These are phyloP conservation scores for Papilio demoleus DNA, from an alignment of 2,888 invertebrate species.

Conservation along the genomic window DNA sequence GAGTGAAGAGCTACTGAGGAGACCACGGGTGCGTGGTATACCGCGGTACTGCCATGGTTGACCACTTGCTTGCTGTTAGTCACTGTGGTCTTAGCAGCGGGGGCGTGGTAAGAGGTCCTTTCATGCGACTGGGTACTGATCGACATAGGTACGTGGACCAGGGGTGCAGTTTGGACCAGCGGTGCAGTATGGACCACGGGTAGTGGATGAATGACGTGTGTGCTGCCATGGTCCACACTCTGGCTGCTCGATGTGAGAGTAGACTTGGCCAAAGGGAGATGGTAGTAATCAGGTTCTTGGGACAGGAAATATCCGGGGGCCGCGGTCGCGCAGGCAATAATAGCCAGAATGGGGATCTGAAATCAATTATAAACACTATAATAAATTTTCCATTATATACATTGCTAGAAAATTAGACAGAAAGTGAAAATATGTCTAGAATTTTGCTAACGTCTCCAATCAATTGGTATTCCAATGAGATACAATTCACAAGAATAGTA, in stretches of 20 bases:
- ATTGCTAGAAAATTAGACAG: too few species aligned
- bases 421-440: background rate
- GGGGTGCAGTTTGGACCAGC: conserved; percentile 44
- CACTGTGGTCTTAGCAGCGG: conserved; percentile 54
- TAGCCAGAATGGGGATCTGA: conserved; percentile 58
- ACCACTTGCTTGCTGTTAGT: conserved; percentile 71
- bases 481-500: background rate
- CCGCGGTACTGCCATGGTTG: conserved; percentile 59
- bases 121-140: conserved; percentile 55
- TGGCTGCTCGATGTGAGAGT: conserved; percentile 61
- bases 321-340: conserved; percentile 59
- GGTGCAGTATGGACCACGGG: conserved; percentile 50
- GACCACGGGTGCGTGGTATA: conserved; percentile 48
- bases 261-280: conserved; percentile 55
- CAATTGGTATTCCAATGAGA: background rate
- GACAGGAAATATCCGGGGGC: conserved; percentile 58
- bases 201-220: conserved; percentile 54
- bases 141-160: conserved; percentile 56
- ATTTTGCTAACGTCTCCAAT: background rate
- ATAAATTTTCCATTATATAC: too few species aligned
- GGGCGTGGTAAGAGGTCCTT: conserved; percentile 58
- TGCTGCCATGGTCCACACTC: conserved; percentile 61
- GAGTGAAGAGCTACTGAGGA: conserved; percentile 50
- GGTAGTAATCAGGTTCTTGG: conserved; percentile 54
- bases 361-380: conserved; percentile 42